phyloP scores from a whole-genome alignment of 2,797 vertebrate species.

The Spizella passerina region DNA sequence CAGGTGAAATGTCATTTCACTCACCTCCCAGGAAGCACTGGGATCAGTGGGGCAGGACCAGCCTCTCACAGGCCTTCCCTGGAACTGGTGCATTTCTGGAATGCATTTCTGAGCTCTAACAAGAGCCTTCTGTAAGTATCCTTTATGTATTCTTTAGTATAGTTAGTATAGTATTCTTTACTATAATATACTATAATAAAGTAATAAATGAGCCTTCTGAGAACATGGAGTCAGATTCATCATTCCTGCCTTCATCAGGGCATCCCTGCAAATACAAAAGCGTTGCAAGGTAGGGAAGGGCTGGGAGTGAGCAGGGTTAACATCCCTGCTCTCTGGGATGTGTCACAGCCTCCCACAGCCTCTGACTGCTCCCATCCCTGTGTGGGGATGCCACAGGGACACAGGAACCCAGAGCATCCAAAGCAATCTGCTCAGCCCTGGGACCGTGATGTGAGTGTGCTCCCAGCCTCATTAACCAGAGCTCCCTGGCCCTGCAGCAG shows the following conservation, averaged over 20 bases:
- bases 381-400: background rate
- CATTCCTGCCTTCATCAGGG: background rate
- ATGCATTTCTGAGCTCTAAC: background rate
- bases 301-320: fast-evolving
- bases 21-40: background rate
- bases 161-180: background rate
- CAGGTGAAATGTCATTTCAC: background rate
- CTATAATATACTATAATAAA: background rate
- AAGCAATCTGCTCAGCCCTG: background rate
- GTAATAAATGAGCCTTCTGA: background rate
- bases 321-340: background rate
- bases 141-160: background rate
- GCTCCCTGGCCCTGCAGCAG: background rate
- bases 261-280: background rate
- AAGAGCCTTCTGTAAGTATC: background rate
- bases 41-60: background rate
- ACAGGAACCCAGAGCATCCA: background rate
- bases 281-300: background rate
- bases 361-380: background rate
- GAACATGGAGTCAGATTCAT: background rate
- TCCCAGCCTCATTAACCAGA: background rate
- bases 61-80: background rate
- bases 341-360: background rate
- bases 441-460: background rate
- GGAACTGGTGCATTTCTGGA: background rate